Percentiles rank a stretch among this genome's conserved stretches.
These are phyloP conservation scores for Oncorhynchus keta DNA, from an alignment of 2,113 vertebrate genomes.

Conservation along the genomic window DNA sequence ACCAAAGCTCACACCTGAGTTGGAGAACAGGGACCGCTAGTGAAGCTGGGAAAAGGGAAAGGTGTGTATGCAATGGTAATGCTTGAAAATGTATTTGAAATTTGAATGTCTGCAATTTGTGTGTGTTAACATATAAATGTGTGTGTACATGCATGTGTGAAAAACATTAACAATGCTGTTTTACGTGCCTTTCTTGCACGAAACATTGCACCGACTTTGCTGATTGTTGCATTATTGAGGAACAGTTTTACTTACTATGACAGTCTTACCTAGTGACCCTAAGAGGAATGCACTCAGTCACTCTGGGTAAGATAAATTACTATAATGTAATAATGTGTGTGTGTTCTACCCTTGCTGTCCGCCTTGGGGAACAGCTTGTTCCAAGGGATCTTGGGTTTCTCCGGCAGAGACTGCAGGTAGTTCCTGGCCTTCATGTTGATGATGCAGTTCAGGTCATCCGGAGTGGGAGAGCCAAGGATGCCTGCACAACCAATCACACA, in stretches of 20 bases:
- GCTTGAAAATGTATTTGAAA: too few species aligned
- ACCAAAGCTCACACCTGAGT: background rate
- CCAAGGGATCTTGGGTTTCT: conserved; percentile 83
- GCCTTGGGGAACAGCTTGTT: conserved; percentile 79
- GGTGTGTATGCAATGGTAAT: background rate
- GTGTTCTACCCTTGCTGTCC: conserved; percentile 76
- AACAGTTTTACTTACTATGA: too few species aligned
- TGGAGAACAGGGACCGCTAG: background rate
- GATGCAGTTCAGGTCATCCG: conserved; percentile 87
- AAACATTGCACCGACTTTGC: too few species aligned
- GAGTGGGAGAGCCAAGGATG: conserved; percentile 83
- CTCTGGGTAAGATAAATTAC: too few species aligned
- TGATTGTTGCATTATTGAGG: too few species aligned
- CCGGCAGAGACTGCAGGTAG: conserved; percentile 84
- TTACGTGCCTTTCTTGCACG: too few species aligned
- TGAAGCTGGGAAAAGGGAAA: background rate
- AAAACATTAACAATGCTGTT: too few species aligned
- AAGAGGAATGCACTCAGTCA: too few species aligned
- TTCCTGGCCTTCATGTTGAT: conserved; percentile 89
- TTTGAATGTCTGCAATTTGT: background rate
- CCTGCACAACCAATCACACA: conserved; percentile 58
- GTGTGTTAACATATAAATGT: background rate
- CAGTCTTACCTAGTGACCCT: too few species aligned
- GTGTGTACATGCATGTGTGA: background rate
- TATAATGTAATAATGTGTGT: background rate